Evolutionary conservation across 2,797 vertebrate species (phyloP).

Genomic region (Otolemur crassicaudatus): DNA sequence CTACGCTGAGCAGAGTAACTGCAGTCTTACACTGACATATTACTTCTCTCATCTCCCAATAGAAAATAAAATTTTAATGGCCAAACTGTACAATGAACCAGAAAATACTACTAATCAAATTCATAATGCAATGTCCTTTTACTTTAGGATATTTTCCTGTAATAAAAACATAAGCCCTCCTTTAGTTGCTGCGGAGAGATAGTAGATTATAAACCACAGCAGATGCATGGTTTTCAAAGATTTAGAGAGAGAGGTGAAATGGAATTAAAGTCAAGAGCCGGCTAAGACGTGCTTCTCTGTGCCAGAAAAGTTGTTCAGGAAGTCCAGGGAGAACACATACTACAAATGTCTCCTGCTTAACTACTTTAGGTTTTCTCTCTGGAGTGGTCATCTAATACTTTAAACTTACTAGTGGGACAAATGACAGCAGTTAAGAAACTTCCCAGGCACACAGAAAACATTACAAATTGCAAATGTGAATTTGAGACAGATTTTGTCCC

Average conservation of each 20-base stretch:
- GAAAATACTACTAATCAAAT: neutral
- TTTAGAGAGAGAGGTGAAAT: neutral
- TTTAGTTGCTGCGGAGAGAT: neutral
- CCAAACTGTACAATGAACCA: neutral
- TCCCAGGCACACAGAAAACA: neutral
- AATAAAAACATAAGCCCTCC: neutral
- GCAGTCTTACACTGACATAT: rapidly evolving
- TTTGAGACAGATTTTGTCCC: neutral
- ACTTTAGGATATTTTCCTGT: neutral
- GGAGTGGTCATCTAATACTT: neutral
- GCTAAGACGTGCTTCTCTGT: rapidly evolving
- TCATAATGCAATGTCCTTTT: neutral
- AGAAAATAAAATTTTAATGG: neutral
- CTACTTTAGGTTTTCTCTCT: neutral
- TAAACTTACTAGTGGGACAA: neutral
- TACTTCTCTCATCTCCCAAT: neutral
- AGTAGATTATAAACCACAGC: neutral
- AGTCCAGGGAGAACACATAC: neutral
- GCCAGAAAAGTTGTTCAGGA: too few relatives aligned
- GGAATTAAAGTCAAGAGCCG: too few relatives aligned
- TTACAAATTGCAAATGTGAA: neutral
- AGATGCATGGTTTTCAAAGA: neutral
- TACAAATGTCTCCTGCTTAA: neutral
- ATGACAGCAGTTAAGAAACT: neutral
- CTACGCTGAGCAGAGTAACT: too few relatives aligned